Evolutionary conservation across 2,113 vertebrate species (phyloP).

Genomic region (Rana temporaria): DNA sequence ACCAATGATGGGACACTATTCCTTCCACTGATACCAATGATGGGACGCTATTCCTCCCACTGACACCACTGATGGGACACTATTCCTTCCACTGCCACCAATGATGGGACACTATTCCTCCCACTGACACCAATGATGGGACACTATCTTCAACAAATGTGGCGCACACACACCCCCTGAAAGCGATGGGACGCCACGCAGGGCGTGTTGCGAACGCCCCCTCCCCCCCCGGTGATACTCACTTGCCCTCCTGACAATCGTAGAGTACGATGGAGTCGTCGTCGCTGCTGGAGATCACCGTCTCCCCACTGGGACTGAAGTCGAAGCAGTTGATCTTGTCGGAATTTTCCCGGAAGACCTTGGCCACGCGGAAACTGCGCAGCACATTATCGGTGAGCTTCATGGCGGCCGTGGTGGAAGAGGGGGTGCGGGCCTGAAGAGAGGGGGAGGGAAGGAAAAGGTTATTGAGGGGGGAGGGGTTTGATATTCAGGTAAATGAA

Average conservation of each 20-base stretch:
- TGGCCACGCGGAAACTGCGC: conserved; percentile 97
- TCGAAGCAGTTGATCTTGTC: conserved; percentile 99
- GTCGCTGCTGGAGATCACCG: conserved; percentile 97
- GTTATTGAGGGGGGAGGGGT: background rate
- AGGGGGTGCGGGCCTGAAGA: background rate
- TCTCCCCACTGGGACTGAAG: conserved; percentile 97
- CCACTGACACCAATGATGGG: too few species aligned
- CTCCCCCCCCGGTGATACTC: conserved; percentile 66
- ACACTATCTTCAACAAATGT: too few species aligned
- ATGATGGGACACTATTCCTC: too few species aligned
- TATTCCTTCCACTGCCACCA: too few species aligned
- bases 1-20: too few species aligned
- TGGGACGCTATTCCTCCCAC: too few species aligned
- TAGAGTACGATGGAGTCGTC: conserved; percentile 97
- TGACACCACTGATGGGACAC: too few species aligned
- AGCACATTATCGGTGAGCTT: conserved; percentile 99
- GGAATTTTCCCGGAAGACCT: conserved; percentile 97
- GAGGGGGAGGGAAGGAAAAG: too few species aligned
- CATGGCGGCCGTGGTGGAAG: conserved; percentile 73
- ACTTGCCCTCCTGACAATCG: conserved; percentile 99
- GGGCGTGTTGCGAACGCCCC: too few species aligned
- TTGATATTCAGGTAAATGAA: background rate
- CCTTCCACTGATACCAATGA: too few species aligned
- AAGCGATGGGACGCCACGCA: too few species aligned
- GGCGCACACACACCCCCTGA: too few species aligned